Conservation (phyloP, 2,797 vertebrate genomes). For the Coranthus polyacanthus region DNA sequence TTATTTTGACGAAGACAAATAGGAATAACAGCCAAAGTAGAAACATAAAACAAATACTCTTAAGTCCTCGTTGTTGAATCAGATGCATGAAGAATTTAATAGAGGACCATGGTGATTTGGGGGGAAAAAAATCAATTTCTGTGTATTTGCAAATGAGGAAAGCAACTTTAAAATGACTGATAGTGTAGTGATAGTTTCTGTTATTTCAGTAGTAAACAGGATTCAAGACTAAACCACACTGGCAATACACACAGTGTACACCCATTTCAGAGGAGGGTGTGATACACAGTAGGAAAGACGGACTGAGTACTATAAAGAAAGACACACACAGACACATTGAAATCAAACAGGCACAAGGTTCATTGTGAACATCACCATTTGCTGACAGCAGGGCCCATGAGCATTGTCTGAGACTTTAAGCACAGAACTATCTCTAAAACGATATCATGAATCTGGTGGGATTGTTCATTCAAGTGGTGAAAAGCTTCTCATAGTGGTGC, state of each 20-base stretch:
- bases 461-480: slow-evolving; percentile 54
- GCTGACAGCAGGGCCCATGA: slow-evolving; percentile 38
- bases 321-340: slow-evolving; percentile 33
- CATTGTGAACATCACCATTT: slow-evolving; percentile 46
- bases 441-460: slow-evolving; percentile 49
- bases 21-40: not conserved
- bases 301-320: slow-evolving; percentile 8
- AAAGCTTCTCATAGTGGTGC: slow-evolving; percentile 31
- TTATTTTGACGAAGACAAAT: not conserved
- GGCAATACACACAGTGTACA: too few relatives aligned
- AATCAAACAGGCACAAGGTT: slow-evolving; percentile 48
- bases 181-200: not conserved
- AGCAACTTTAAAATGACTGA: not conserved
- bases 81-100: not conserved
- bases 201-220: slow-evolving; percentile 6
- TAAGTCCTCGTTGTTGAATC: slow-evolving; percentile 3
- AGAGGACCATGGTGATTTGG: not conserved
- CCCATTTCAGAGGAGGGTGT: not conserved
- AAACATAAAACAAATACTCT: slow-evolving; percentile 2
- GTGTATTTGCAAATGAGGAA: slow-evolving; percentile 6
- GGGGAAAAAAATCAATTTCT: not conserved
- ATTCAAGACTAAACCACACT: slow-evolving; percentile 7
- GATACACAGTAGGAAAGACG: slow-evolving; percentile 10
- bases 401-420: slow-evolving; percentile 43
- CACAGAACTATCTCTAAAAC: slow-evolving; percentile 49